Conservation (phyloP, 2,113 vertebrate species). For the Solenodon paradoxus region DNA sequence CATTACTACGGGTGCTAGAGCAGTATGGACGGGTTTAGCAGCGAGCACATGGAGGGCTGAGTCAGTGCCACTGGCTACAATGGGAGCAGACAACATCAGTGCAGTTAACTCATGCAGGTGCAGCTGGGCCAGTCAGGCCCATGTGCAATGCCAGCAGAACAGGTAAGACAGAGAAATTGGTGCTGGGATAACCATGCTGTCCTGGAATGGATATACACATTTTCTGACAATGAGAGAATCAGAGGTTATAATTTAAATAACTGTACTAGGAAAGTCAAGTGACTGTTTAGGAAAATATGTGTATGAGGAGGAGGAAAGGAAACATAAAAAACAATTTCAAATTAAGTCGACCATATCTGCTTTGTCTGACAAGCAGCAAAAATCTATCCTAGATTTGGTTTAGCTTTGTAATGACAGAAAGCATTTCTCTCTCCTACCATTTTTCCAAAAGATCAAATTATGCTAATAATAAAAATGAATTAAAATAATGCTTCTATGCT, state of each 20-base stretch:
- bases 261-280: neutral
- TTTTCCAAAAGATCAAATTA: conserved; percentile 51
- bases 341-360: conserved; percentile 18
- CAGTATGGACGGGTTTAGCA: conserved; percentile 85
- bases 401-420: neutral
- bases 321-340: conserved; percentile 15
- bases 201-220: neutral
- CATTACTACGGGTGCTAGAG: conserved; percentile 89
- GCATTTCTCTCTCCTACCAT: neutral
- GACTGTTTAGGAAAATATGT: conserved; percentile 17
- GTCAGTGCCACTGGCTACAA: conserved; percentile 95
- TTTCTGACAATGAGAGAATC: conserved; percentile 3
- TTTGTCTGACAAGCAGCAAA: conserved; percentile 10
- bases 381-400: neutral
- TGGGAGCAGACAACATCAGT: conserved; percentile 87
- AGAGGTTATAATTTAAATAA: neutral
- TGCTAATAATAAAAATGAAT: neutral
- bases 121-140: conserved; percentile 66
- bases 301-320: neutral
- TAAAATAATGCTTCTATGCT: neutral
- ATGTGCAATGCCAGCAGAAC: conserved; percentile 30
- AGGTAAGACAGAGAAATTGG: conserved; percentile 60
- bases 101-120: conserved; percentile 85
- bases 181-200: neutral
- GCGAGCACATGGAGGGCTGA: conserved; percentile 89